phyloP scores from a whole-genome alignment of 2,888 invertebrate genomes.

The Eupithecia dodoneata region DNA sequence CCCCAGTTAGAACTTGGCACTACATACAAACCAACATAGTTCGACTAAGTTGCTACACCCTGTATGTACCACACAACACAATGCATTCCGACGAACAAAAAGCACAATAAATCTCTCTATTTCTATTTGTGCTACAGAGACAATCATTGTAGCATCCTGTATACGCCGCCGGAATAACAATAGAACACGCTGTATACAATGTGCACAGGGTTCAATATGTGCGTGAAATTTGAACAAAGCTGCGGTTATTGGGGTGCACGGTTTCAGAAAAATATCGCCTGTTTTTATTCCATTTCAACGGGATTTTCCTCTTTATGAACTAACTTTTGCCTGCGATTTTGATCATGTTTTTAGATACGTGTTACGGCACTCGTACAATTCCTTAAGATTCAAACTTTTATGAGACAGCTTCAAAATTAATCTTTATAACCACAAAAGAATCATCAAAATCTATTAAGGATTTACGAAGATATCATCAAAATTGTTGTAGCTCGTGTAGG shows the following conservation, averaged over 20 bases:
- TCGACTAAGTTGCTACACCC: background rate
- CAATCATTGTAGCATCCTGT: conserved; percentile 14
- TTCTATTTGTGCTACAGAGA: conserved; percentile 18
- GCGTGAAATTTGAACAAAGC: background rate
- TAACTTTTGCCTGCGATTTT: background rate
- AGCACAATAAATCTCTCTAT: conserved; percentile 22
- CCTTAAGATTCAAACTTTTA: too few species aligned
- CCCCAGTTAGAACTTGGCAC: too few species aligned
- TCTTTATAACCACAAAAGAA: too few species aligned
- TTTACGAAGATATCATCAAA: too few species aligned
- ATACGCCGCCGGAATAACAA: conserved; percentile 26
- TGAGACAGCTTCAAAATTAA: too few species aligned
- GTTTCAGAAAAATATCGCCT: background rate
- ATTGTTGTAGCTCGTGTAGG: too few species aligned
- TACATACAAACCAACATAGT: background rate
- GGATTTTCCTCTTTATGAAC: background rate
- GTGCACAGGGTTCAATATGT: background rate
- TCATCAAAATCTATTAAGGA: too few species aligned
- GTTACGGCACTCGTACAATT: too few species aligned
- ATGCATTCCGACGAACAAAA: conserved; percentile 8
- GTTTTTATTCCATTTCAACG: background rate
- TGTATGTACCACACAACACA: background rate
- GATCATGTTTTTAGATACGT: background rate
- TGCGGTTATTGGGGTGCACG: background rate
- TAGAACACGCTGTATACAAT: conserved; percentile 6